Conservation (phyloP, 2,113 vertebrate species). For the Onychorhynchus coronatus region DNA sequence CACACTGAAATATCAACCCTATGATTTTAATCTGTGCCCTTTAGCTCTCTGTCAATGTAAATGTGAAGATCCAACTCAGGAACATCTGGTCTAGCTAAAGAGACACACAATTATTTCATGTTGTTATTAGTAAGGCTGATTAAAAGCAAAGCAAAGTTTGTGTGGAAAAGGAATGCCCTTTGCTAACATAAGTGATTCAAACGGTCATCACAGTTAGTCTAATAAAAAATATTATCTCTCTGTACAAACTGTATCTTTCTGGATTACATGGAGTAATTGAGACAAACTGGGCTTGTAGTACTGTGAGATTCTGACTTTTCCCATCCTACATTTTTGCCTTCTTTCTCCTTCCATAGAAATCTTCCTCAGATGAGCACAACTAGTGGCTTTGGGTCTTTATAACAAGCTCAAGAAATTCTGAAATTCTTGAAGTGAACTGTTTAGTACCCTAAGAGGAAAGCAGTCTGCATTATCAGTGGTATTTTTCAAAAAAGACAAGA, state of each 20-base stretch:
- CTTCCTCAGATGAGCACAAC: background rate
- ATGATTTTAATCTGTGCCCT: background rate
- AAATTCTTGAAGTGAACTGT: background rate
- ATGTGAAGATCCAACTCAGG: background rate
- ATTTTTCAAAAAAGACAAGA: background rate
- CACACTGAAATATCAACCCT: background rate
- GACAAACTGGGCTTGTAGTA: background rate
- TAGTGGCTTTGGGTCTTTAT: background rate
- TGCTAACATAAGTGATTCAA: background rate
- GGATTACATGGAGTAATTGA: background rate
- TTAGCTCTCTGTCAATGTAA: background rate
- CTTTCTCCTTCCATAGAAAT: background rate
- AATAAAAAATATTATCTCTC: background rate
- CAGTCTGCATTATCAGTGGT: background rate
- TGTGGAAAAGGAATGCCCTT: background rate
- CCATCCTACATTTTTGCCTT: background rate
- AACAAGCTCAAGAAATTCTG: background rate
- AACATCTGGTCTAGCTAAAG: background rate
- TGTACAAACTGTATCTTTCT: background rate
- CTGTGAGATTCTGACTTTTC: background rate
- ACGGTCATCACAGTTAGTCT: background rate
- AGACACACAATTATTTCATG: background rate
- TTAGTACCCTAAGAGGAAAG: background rate
- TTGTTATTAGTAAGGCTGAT: background rate
- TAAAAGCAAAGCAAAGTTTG: background rate